phyloP scores from a whole-genome alignment of 2,113 vertebrate genomes.

The Pomatorhinus ruficollis region DNA sequence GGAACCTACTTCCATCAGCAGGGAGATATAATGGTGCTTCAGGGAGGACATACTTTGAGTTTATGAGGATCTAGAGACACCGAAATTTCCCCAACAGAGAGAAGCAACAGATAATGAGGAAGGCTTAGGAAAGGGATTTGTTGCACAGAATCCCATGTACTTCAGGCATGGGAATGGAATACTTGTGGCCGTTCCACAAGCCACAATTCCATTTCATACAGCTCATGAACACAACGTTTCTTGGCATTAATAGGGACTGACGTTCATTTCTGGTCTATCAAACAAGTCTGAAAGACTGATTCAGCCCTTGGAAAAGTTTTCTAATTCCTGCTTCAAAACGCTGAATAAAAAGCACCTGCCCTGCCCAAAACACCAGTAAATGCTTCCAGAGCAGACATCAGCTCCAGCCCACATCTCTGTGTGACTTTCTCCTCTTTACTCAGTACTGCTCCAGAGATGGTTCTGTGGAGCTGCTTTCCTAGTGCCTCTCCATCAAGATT shows the following conservation, averaged over 20 bases:
- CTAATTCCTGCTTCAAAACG: neutral
- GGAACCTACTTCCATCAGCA: neutral
- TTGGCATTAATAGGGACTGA: neutral
- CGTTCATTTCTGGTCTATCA: neutral
- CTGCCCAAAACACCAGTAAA: neutral
- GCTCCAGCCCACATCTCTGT: neutral
- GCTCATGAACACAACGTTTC: neutral
- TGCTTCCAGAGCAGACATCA: neutral
- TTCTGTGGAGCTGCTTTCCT: neutral
- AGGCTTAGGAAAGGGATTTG: neutral
- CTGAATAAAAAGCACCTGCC: neutral
- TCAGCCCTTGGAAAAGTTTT: slow-evolving; percentile 30
- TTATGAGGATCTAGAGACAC: neutral
- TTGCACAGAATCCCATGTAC: neutral
- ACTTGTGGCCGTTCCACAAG: neutral
- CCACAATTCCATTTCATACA: neutral
- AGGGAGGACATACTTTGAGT: neutral
- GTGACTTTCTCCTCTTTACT: neutral
- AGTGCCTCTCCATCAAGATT: neutral
- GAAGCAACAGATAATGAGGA: neutral
- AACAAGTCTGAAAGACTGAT: neutral
- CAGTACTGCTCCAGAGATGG: neutral
- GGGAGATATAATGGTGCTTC: neutral
- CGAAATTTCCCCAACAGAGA: neutral
- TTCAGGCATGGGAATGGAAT: neutral